These are phyloP conservation scores for Oreochromis aureus DNA, from an alignment of 2,113 vertebrate genomes.

Conservation along the genomic window DNA sequence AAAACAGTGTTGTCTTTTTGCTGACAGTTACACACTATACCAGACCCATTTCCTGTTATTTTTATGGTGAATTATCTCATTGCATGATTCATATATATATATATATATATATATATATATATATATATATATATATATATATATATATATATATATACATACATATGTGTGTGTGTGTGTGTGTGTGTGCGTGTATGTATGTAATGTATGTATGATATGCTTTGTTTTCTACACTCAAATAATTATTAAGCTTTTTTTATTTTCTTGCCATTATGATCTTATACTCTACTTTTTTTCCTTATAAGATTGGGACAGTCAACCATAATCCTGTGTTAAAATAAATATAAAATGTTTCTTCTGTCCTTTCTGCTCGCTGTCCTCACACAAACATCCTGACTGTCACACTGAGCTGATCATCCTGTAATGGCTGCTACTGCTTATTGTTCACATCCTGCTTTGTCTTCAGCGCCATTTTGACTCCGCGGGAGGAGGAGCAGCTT, in stretches of 20 bases:
- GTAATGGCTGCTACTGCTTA: constrained; percentile 79
- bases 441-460: constrained; percentile 79
- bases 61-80: background rate
- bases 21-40: background rate
- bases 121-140: no score
- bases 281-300: background rate
- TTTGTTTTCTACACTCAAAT: background rate
- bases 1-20: background rate
- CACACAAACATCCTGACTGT: constrained; percentile 8
- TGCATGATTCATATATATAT: background rate
- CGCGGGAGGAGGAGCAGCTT: constrained; percentile 9
- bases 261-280: background rate
- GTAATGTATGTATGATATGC: background rate
- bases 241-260: background rate
- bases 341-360: background rate
- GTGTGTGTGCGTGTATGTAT: background rate
- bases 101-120: background rate
- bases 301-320: background rate
- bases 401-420: constrained; percentile 51
- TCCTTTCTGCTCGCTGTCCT: background rate
- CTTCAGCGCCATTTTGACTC: constrained; percentile 84
- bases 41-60: background rate
- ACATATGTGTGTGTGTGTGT: background rate
- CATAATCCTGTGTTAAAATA: background rate
- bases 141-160: background rate